Percentiles rank a stretch among this genome's conserved stretches.
phyloP scores from a whole-genome alignment of 2,113 vertebrate genomes.

The Seriola quinqueradiata region DNA sequence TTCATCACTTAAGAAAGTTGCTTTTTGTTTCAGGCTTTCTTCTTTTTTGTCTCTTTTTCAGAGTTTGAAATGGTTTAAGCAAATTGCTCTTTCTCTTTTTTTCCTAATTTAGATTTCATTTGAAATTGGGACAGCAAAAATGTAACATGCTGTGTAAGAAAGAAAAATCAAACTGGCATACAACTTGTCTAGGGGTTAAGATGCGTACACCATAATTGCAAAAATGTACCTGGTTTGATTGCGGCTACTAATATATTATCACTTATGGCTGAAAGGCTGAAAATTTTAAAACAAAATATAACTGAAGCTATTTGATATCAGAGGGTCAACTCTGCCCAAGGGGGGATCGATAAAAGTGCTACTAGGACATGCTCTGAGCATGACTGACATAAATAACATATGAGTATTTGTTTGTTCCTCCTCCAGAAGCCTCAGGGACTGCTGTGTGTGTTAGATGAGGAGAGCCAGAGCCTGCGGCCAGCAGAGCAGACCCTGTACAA shows the following conservation, averaged over 20 bases:
- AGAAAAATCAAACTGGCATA: neutral
- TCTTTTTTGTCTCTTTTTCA: neutral
- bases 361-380: conserved; percentile 30
- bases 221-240: too few relatives aligned
- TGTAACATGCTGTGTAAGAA: neutral
- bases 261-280: neutral
- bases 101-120: neutral
- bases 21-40: too few relatives aligned
- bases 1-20: neutral
- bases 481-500: conserved; percentile 90
- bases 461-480: conserved; percentile 89
- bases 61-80: neutral
- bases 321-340: neutral
- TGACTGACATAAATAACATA: conserved; percentile 43
- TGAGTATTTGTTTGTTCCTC: conserved; percentile 39
- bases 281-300: conserved; percentile 2
- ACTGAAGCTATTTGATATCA: conserved; percentile 16
- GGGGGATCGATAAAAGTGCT: conserved; percentile 38
- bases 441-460: conserved; percentile 92
- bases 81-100: neutral
- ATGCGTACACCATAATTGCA: neutral
- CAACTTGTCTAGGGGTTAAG: neutral
- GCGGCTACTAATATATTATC: too few relatives aligned
- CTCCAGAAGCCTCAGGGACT: conserved; percentile 92
- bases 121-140: neutral